Evolutionary conservation across 53 echinoderm and acorn worm genomes (phyloP).

Genomic region (Actinopyga echinites): DNA sequence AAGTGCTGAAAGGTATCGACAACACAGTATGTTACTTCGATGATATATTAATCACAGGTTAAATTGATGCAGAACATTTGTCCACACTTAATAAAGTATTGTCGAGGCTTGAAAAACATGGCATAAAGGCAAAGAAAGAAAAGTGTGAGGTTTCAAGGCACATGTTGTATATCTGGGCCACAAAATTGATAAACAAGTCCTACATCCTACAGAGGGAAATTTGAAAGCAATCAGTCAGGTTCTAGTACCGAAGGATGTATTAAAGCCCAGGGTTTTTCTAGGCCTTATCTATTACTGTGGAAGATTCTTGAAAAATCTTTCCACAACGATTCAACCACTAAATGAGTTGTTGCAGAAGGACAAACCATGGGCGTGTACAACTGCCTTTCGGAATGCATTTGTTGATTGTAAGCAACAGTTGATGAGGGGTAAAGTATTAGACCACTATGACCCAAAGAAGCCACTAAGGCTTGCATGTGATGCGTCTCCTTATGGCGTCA

Average conservation of each 20-base stretch:
- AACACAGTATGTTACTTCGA: slow-evolving; percentile 27
- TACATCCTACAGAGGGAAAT: slow-evolving; percentile 34
- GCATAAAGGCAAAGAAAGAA: slow-evolving; percentile 21
- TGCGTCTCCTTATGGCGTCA: too few relatives aligned
- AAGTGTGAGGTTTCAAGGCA: slow-evolving; percentile 41
- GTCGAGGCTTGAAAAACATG: slow-evolving; percentile 33
- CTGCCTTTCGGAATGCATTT: background rate
- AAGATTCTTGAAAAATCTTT: slow-evolving; percentile 7
- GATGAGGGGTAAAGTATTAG: too few relatives aligned
- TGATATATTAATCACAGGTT: slow-evolving; percentile 47
- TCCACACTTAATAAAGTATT: slow-evolving; percentile 33
- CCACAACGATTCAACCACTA: background rate
- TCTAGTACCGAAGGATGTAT: slow-evolving; percentile 25
- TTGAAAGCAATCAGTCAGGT: slow-evolving; percentile 17
- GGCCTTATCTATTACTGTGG: slow-evolving; percentile 33
- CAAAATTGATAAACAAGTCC: slow-evolving; percentile 38
- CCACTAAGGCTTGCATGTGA: too few relatives aligned
- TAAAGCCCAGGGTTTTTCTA: slow-evolving; percentile 29
- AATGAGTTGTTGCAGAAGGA: slow-evolving; percentile 18
- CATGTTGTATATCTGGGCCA: slow-evolving; percentile 46
- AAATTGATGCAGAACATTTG: slow-evolving; percentile 25
- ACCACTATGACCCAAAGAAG: too few relatives aligned
- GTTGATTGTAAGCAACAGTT: background rate
- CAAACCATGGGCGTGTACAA: too few relatives aligned
- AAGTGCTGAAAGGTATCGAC: slow-evolving; percentile 43